A percentile compares a stretch with the other conserved stretches of the same genome.
Conservation (phyloP, 2,797 vertebrate species). For the Amazona finschi region DNA sequence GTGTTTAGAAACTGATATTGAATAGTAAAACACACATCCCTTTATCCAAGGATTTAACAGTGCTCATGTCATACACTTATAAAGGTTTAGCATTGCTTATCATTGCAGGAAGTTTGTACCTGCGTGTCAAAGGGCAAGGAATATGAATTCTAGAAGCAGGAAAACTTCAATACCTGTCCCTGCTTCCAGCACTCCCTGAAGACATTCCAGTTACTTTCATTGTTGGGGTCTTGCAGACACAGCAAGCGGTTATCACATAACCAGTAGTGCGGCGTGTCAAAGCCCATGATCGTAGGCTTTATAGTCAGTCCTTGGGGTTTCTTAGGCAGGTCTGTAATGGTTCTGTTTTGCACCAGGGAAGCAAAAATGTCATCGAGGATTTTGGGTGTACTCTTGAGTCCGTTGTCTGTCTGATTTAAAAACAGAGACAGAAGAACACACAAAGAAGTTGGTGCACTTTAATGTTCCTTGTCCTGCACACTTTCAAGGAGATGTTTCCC, state of each 20-base stretch:
- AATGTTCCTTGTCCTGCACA: background rate
- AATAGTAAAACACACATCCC: background rate
- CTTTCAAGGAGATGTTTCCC: background rate
- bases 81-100: background rate
- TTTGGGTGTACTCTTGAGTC: slow-evolving; percentile 79
- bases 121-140: background rate
- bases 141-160: background rate
- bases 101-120: background rate
- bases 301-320: slow-evolving; percentile 76
- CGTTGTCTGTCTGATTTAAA: slow-evolving; percentile 74
- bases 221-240: slow-evolving; percentile 80
- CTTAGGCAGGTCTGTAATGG: slow-evolving; percentile 68
- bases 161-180: slow-evolving; percentile 72
- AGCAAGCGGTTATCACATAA: slow-evolving; percentile 79
- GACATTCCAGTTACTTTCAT: slow-evolving; percentile 82
- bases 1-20: background rate
- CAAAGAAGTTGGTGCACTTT: background rate
- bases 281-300: slow-evolving; percentile 79
- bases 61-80: background rate
- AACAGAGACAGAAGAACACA: background rate
- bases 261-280: slow-evolving; percentile 82
- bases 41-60: background rate
- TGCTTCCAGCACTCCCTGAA: slow-evolving; percentile 84
- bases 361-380: slow-evolving; percentile 84
- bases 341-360: slow-evolving; percentile 79